These are phyloP conservation scores for Delia radicum DNA, from an alignment of 1,140 invertebrate species.

Conservation along the genomic window DNA sequence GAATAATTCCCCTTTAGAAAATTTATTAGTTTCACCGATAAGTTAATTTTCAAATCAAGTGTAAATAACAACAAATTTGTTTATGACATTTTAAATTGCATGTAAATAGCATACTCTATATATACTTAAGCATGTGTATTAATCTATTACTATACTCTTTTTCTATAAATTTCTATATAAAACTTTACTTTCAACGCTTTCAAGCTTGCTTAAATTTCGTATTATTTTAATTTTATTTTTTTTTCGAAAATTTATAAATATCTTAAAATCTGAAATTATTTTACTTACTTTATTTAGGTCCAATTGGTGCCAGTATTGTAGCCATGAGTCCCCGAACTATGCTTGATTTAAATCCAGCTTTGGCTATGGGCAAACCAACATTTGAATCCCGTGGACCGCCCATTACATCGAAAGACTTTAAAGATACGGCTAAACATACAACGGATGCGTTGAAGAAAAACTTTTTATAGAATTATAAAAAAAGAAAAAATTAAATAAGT, in stretches of 20 bases:
- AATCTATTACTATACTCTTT: neutral
- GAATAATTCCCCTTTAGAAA: slow-evolving; percentile 8
- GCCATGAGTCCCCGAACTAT: slow-evolving; percentile 55
- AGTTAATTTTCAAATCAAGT: neutral
- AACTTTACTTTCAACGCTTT: neutral
- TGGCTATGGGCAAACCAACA: slow-evolving; percentile 52
- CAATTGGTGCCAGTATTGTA: slow-evolving; percentile 54
- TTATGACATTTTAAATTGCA: neutral
- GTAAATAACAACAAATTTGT: neutral
- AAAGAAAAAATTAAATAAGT: neutral
- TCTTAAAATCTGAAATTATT: neutral
- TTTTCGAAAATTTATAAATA: neutral
- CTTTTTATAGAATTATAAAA: slow-evolving; percentile 29
- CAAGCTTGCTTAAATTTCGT: slow-evolving; percentile 15
- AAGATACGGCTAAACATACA: slow-evolving; percentile 25
- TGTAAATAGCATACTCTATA: neutral
- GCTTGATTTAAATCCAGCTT: slow-evolving; percentile 53
- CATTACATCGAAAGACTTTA: slow-evolving; percentile 28
- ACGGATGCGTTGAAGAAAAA: slow-evolving; percentile 27
- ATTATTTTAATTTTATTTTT: slow-evolving; percentile 7
- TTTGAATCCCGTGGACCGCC: slow-evolving; percentile 54
- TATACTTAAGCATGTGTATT: neutral
- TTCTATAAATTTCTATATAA: neutral
- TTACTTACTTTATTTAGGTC: slow-evolving; percentile 45
- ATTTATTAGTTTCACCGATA: neutral